Percentiles rank a stretch among this genome's conserved stretches.
phyloP scores from a whole-genome alignment of 2,888 invertebrate species.

The Lasius platythorax region DNA sequence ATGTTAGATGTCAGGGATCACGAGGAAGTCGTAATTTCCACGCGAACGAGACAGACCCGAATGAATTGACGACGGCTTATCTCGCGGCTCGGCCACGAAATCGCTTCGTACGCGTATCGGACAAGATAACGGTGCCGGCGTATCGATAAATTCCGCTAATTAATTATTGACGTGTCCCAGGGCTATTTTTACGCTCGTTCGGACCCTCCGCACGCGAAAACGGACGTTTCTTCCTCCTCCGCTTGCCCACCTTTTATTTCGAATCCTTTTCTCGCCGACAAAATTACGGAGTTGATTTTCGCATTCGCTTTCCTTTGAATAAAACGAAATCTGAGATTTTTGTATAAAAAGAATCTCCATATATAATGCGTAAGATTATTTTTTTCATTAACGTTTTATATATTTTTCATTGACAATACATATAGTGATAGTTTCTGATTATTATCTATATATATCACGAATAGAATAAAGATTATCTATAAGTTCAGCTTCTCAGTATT shows the following conservation, averaged over 20 bases:
- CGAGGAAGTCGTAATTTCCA: conserved; percentile 77
- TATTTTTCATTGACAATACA: neutral
- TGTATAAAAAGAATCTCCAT: neutral
- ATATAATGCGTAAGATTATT: neutral
- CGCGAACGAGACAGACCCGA: conserved; percentile 75
- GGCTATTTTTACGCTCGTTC: conserved; percentile 79
- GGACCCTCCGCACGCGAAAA: conserved; percentile 73
- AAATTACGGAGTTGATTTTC: conserved; percentile 11
- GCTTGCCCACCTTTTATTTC: conserved; percentile 19
- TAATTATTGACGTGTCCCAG: conserved; percentile 82
- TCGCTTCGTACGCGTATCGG: conserved; percentile 77
- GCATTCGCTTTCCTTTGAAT: neutral
- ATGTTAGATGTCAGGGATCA: conserved; percentile 75
- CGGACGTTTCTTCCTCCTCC: conserved; percentile 11
- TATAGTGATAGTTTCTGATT: neutral
- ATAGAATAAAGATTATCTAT: too few species aligned
- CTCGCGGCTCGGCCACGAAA: conserved; percentile 74
- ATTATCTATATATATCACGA: neutral
- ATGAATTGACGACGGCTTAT: conserved; percentile 78
- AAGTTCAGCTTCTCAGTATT: too few species aligned
- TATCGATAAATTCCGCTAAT: conserved; percentile 83
- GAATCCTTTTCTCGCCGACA: conserved; percentile 7
- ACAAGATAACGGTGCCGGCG: conserved; percentile 78
- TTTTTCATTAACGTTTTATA: neutral
- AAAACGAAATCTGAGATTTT: neutral